phyloP scores from a whole-genome alignment of 2,797 vertebrate species.

The Tinamus major region DNA sequence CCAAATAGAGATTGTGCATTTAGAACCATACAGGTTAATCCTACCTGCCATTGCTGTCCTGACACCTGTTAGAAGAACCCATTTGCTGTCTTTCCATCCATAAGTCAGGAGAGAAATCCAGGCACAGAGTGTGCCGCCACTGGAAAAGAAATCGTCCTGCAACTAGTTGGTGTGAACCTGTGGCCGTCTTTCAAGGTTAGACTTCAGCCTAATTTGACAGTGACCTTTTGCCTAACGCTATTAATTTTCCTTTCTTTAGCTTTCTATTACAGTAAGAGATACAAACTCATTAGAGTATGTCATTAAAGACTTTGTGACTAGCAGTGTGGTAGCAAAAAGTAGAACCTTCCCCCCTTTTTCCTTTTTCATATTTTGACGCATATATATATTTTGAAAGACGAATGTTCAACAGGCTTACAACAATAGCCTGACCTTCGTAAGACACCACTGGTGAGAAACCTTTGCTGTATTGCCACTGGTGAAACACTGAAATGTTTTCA shows the following conservation, averaged over 20 bases:
- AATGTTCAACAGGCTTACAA: not conserved
- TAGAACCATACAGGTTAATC: not conserved
- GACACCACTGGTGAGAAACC: not conserved
- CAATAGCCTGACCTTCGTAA: not conserved
- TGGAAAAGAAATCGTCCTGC: not conserved
- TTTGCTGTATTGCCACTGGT: not conserved
- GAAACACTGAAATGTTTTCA: not conserved
- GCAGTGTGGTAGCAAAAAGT: not conserved
- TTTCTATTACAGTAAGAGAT: constrained; percentile 25
- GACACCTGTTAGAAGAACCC: not conserved
- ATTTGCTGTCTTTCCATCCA: not conserved
- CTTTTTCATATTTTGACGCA: not conserved
- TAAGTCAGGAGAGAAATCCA: not conserved
- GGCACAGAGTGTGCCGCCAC: not conserved
- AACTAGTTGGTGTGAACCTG: not conserved
- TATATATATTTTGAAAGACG: not conserved
- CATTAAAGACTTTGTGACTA: not conserved
- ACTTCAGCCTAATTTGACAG: constrained; percentile 42
- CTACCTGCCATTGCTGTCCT: not conserved
- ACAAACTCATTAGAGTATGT: not conserved
- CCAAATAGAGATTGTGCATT: not conserved
- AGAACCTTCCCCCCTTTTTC: not conserved
- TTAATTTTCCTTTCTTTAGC: constrained; percentile 20
- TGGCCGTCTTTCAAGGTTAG: not conserved
- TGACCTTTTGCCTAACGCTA: constrained; percentile 10